Evolutionary conservation across 2,113 vertebrate species (phyloP).

Genomic region (Ahaetulla prasina): DNA sequence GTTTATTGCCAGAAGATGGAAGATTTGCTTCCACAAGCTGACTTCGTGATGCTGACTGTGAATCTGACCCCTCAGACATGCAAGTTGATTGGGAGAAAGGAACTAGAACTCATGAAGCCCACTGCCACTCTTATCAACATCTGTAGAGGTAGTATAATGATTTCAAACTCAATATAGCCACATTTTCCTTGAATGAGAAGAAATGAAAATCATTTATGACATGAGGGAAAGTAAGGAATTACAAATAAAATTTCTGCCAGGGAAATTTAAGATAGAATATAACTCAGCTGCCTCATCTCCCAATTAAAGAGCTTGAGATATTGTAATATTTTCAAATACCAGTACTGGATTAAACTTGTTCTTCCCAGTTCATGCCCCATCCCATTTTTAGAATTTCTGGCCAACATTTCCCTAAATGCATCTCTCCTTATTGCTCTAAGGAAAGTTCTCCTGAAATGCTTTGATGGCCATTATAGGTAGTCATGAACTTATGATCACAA

Average conservation of each 20-base stretch:
- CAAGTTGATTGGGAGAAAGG: constrained; percentile 69
- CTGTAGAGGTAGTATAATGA: constrained; percentile 70
- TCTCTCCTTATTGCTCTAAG: background rate
- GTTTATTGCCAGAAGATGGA: constrained; percentile 71
- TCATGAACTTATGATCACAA: no score
- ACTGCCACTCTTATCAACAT: constrained; percentile 73
- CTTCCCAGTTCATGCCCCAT: background rate
- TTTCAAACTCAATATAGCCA: background rate
- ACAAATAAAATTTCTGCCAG: background rate
- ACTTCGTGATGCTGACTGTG: constrained; percentile 74
- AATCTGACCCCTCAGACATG: constrained; percentile 66
- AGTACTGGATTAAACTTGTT: background rate
- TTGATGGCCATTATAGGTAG: background rate
- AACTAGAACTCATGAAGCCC: constrained; percentile 76
- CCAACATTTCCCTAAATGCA: background rate
- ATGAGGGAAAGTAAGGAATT: background rate
- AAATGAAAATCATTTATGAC: background rate
- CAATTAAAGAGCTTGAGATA: background rate
- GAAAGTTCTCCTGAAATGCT: background rate
- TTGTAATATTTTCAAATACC: background rate
- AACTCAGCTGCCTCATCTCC: background rate
- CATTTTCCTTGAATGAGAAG: background rate
- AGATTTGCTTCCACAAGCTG: constrained; percentile 71
- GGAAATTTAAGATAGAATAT: background rate
- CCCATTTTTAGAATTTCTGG: background rate